Percentiles rank a stretch among this genome's conserved stretches.
phyloP scores from a whole-genome alignment of 2,888 invertebrate genomes.

The Marasmarcha lunaedactyla region DNA sequence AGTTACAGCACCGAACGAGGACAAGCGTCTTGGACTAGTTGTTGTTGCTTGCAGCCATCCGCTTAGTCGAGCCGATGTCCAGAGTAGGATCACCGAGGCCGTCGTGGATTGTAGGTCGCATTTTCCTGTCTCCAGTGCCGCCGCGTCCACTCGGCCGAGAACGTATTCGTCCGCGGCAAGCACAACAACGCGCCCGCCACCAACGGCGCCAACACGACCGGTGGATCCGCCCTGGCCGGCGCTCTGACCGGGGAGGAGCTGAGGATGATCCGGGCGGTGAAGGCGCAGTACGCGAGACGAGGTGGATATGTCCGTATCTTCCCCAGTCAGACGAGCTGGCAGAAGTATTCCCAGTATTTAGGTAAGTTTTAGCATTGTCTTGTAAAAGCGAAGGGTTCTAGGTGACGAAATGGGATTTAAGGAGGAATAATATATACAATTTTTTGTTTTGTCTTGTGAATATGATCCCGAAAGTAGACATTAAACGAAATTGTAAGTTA shows the following conservation, averaged over 20 bases:
- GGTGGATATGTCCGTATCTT: constrained; percentile 93
- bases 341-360: constrained; percentile 81
- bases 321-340: constrained; percentile 90
- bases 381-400: neutral
- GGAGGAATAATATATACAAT: too few relatives aligned
- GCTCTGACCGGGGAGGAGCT: constrained; percentile 81
- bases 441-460: too few relatives aligned
- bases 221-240: constrained; percentile 14
- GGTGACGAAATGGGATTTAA: neutral
- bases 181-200: constrained; percentile 18
- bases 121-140: constrained; percentile 71
- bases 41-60: too few relatives aligned
- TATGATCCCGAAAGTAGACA: too few relatives aligned
- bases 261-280: constrained; percentile 78
- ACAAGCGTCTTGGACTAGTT: too few relatives aligned
- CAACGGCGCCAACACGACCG: constrained; percentile 22
- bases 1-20: too few relatives aligned
- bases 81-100: neutral
- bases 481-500: too few relatives aligned
- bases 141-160: constrained; percentile 81
- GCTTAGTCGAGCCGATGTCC: neutral
- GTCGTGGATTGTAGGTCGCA: too few relatives aligned
- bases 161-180: constrained; percentile 55
- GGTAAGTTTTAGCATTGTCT: constrained; percentile 48
- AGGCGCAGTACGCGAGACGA: constrained; percentile 83